These are phyloP conservation scores for Steinernema feltiae DNA, from an alignment of 1,140 invertebrate species.

Conservation along the genomic window DNA sequence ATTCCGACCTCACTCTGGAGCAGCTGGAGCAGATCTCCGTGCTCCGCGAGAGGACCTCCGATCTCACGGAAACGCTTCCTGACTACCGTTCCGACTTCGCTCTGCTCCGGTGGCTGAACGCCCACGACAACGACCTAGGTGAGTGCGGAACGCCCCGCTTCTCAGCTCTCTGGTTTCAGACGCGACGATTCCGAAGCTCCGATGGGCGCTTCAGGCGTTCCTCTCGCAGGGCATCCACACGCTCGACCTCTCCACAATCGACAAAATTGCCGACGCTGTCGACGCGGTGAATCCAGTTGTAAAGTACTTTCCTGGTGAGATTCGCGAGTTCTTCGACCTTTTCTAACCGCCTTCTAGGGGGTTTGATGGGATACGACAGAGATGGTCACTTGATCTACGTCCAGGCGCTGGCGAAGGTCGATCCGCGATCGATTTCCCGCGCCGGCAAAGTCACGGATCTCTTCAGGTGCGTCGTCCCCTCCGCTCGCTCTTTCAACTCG, in stretches of 20 bases:
- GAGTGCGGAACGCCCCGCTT: background rate
- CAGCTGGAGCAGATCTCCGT: background rate
- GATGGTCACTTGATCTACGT: slow-evolving; percentile 25
- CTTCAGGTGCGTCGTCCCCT: background rate
- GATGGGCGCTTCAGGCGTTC: slow-evolving; percentile 2
- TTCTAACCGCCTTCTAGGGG: slow-evolving; percentile 25
- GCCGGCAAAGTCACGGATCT: background rate
- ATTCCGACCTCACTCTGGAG: background rate
- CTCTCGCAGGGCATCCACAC: background rate
- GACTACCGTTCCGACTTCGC: slow-evolving; percentile 7
- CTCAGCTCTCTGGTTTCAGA: background rate
- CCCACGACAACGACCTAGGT: slow-evolving; percentile 2
- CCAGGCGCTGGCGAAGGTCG: slow-evolving; percentile 19
- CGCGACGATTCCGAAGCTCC: background rate
- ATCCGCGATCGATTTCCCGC: background rate
- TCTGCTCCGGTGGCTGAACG: background rate
- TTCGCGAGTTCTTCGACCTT: background rate
- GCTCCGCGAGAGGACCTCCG: background rate
- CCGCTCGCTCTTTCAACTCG: background rate
- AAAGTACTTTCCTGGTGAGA: background rate
- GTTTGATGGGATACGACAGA: slow-evolving; percentile 19
- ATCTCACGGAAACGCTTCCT: background rate
- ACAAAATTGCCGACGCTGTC: background rate
- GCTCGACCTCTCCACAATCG: background rate
- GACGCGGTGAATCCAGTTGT: slow-evolving; percentile 6